Base-by-base conservation (phyloP, 2,888 invertebrate species). In the Furcula furcula region DNA sequence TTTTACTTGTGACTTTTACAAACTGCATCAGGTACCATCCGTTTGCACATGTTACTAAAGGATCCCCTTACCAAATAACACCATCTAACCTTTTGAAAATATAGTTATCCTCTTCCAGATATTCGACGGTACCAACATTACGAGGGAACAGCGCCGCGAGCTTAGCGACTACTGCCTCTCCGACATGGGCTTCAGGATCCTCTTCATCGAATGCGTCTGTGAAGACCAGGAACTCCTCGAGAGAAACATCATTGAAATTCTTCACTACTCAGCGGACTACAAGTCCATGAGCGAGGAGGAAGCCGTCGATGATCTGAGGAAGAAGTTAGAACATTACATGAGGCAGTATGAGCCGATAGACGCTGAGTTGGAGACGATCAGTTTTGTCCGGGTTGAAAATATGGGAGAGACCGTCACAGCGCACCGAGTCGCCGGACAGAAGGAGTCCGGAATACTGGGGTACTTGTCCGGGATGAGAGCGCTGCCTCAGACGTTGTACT, bases 201-300 rank as follows among this genome's bases (percentile, higher is more conserved):
- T 98, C 70, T 97, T 97, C 85, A 93, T 98, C 49, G 98, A 98
- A 77, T 96, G 96, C 73, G 92, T 97, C 46, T 97, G 97, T 81
- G 95, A 97, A 57, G 96, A 97, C 49, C 85, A 88, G 33, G 82
- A 79, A 31, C 47, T 89, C 0, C 76, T 89, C 2, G 88, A 89
- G 48, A 71, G 82, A 36, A 87, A 88, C 59, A 89, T 90, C 42
- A 84, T 89, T 71, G 95, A 95, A 72, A 96, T 97, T 45, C 92
- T 97, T 51, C 93, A 94, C 36, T 94, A 95, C 78, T 96, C 95
- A 48, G 94, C 95, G 2, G 97, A 98, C 71, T 98, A 98, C 81
- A 91, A 91, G 39, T 91, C 92, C 28, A 94, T 96, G 94, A 93
- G 93, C 32, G 92, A 92, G 21, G 93, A 92, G 21, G 91, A 92